A percentile compares a stretch with the other conserved stretches of the same genome.
Evolutionary conservation across 2,888 invertebrate genomes (phyloP).

Genomic region (Plebejus argus): DNA sequence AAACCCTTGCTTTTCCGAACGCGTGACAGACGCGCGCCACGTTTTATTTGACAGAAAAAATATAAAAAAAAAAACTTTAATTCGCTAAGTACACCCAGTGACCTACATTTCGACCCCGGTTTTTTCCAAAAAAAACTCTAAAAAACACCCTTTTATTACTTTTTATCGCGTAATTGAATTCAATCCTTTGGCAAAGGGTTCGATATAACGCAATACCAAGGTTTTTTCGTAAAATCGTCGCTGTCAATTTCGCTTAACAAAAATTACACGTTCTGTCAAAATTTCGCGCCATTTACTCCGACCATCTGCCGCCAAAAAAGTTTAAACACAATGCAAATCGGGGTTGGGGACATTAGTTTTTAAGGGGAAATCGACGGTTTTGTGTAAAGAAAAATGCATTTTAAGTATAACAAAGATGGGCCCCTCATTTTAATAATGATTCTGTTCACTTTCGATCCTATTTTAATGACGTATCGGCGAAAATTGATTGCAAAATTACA

Average conservation of each 20-base stretch:
- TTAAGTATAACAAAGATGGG: slow-evolving; percentile 69
- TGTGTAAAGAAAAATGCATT: slow-evolving; percentile 73
- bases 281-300: slow-evolving; percentile 78
- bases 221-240: slow-evolving; percentile 56
- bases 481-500: slow-evolving; percentile 14
- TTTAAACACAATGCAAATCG: slow-evolving; percentile 78
- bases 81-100: slow-evolving; percentile 68
- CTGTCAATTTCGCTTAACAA: slow-evolving; percentile 67
- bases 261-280: slow-evolving; percentile 77
- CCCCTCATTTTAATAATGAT: slow-evolving; percentile 74
- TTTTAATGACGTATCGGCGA: slow-evolving; percentile 18
- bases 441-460: slow-evolving; percentile 37
- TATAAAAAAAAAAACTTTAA: slow-evolving; percentile 60
- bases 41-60: slow-evolving; percentile 46
- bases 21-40: slow-evolving; percentile 72
- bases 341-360: slow-evolving; percentile 75
- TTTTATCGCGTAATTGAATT: slow-evolving; percentile 72
- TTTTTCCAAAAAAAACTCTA: slow-evolving; percentile 69
- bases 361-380: slow-evolving; percentile 73
- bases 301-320: slow-evolving; percentile 73
- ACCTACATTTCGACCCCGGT: slow-evolving; percentile 69
- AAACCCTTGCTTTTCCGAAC: slow-evolving; percentile 71
- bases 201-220: slow-evolving; percentile 66
- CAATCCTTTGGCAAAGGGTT: slow-evolving; percentile 80
- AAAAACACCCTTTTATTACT: slow-evolving; percentile 68